phyloP scores from a whole-genome alignment of 1,140 invertebrate species.

The Sweltsa coloradensis region DNA sequence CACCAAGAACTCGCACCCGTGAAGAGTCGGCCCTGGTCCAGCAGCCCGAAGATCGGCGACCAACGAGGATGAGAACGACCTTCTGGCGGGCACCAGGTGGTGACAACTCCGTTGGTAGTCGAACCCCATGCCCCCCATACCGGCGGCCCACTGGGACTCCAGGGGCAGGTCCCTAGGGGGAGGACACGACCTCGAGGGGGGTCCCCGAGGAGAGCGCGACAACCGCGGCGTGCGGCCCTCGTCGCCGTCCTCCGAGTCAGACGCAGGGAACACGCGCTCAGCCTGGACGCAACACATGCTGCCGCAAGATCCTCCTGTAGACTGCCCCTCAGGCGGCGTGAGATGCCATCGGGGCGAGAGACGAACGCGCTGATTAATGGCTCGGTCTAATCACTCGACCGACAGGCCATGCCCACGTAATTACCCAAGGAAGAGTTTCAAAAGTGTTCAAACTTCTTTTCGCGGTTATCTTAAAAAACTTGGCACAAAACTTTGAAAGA shows the following conservation, averaged over 20 bases:
- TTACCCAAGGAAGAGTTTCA: too few relatives aligned
- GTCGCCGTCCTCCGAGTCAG: slow-evolving; percentile 20
- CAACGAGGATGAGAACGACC: slow-evolving; percentile 20
- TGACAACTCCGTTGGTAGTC: slow-evolving; percentile 1
- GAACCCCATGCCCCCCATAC: slow-evolving; percentile 9
- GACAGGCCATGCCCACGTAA: too few relatives aligned
- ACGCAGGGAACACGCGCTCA: slow-evolving; percentile 21
- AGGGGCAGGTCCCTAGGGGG: slow-evolving; percentile 12
- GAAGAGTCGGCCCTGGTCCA: slow-evolving; percentile 9
- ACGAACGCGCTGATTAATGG: too few relatives aligned
- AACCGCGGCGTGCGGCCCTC: slow-evolving; percentile 7
- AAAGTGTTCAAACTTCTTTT: too few relatives aligned
- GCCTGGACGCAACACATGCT: slow-evolving; percentile 23
- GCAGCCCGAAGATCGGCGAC: slow-evolving; percentile 18
- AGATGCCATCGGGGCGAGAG: too few relatives aligned
- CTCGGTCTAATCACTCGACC: too few relatives aligned
- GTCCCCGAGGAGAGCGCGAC: background rate
- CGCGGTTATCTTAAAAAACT: too few relatives aligned
- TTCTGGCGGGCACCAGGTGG: slow-evolving; percentile 7
- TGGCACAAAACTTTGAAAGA: too few relatives aligned
- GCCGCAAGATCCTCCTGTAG: too few relatives aligned
- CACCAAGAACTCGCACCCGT: slow-evolving; percentile 11
- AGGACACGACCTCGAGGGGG: slow-evolving; percentile 6
- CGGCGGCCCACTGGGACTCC: slow-evolving; percentile 13
- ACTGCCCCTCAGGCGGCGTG: too few relatives aligned